Evolutionary conservation across 2,797 vertebrate genomes (phyloP), one percentile per base, ranked within the genome.

Genomic region (Kryptopterus vitreolus): DNA sequence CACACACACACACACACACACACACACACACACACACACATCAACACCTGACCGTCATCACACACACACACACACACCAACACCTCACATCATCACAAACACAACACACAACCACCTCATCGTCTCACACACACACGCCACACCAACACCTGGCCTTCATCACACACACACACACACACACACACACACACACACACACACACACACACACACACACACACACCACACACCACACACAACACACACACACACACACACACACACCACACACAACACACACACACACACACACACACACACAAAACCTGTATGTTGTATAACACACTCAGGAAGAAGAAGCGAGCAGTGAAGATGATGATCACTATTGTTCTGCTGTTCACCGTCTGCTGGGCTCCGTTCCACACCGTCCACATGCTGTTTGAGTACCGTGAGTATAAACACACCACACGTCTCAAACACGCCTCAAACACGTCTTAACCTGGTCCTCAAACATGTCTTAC

Each of bases 301-400:
- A 43, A 7, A 6, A 43, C 10, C 38, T n/a, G n/a, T n/a, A 7
- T 43, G 6, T 43, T 3, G 1, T n/a, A 16, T 26, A 16, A 24
- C 43, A 26, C 38, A 4, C 35, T 59, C 87, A 96, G 95, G 84
- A 96, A 94, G 86, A 96, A 96, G 89, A 96, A 96, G 75, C 88
- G 94, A 80, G 95, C 95, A 0, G 92, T 95, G 0, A 95, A 94
- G 88, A 95, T 95, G 94, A 95, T 95, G 95, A 87, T 96, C 80
- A 95, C 93, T 3, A 91, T 96, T 0, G 95, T 96, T 57, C 85
- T 95, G 78, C 91, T 96, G 3, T 96, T 96, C 87, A 94, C 95
- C 7, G 59, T 95, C 63, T 96, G 95, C 85, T 96, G 95, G 95
- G 95, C 95, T 0, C 95, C 94, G 0, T 96, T 96, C 85, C 95